phyloP scores from a whole-genome alignment of 2,888 invertebrate species.

The Drosophila bunnanda region DNA sequence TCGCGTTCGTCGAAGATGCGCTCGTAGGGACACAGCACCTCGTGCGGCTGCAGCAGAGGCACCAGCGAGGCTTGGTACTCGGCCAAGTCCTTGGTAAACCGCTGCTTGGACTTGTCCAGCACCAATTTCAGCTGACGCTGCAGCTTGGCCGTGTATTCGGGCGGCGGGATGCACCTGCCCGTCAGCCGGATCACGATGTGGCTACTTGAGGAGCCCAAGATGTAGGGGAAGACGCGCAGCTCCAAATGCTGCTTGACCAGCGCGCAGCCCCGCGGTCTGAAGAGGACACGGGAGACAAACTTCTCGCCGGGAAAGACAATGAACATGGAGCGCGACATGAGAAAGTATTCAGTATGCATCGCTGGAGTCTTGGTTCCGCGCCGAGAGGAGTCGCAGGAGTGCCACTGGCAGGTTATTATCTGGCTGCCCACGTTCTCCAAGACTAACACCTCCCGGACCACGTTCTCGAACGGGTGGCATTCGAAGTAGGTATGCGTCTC shows the following conservation, averaged over 20 bases:
- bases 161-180: conserved; percentile 63
- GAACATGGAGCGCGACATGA: conserved; percentile 53
- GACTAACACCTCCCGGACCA: conserved; percentile 58
- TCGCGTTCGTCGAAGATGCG: conserved; percentile 74
- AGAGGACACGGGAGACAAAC: conserved; percentile 54
- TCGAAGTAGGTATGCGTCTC: conserved; percentile 51
- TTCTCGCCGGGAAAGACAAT: conserved; percentile 66
- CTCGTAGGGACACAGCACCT: conserved; percentile 68
- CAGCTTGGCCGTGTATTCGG: conserved; percentile 57
- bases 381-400: conserved; percentile 21
- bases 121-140: conserved; percentile 32
- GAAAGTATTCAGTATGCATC: conserved; percentile 50
- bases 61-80: conserved; percentile 48
- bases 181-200: conserved; percentile 47
- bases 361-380: conserved; percentile 16
- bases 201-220: conserved; percentile 50
- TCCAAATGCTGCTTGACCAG: conserved; percentile 56
- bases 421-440: conserved; percentile 73
- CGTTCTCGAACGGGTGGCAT: conserved; percentile 67
- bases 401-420: conserved; percentile 68
- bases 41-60: conserved; percentile 46
- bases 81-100: conserved; percentile 39
- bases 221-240: conserved; percentile 62
- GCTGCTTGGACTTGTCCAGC: conserved; percentile 56
- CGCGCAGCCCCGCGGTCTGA: conserved; percentile 59